Base-by-base conservation (phyloP, 1,140 invertebrate genomes). In the Macrotrachela quadricornifera region DNA sequence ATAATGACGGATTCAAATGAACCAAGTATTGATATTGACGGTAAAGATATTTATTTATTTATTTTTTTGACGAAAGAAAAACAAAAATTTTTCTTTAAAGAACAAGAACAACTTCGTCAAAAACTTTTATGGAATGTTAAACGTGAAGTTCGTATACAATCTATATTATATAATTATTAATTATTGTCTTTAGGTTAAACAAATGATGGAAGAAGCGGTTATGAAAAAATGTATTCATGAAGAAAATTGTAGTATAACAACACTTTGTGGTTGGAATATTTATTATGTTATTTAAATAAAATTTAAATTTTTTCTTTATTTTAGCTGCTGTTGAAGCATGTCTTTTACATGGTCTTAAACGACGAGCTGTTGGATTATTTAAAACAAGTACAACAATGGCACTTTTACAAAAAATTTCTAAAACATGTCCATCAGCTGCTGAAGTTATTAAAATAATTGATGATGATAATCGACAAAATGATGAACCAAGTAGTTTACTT, bases 121-220 rank as follows among this genome's bases (percentile, higher is more conserved):
- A 77, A 78, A 58, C 74, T 85, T 39, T 79, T 85, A 46, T 75
- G 77, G 45, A 74, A 75, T 58, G 81, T 85, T 14, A 85, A 84
- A 67, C 83, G 83, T 66, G 82, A 84, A 71, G 77, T 30, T 30
- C 3, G 21, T 30, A 4, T 30, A n/a, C n/a, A n/a, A n/a, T n/a
- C n/a, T n/a, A n/a, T n/a, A n/a, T n/a, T n/a, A n/a, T n/a, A n/a
- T n/a, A n/a, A n/a, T n/a, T n/a, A 30, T 30, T 30, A 2, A 30
- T 30, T 30, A 4, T 2, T 30, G 8, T 30, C 21, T 30, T 30
- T 30, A 30, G 21, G 21, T 78, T 38, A 86, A 86, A 61, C 80
- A 83, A 67, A 79, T 90, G 43, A 90, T 88, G 84, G 85, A 90
- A 73, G 85, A 88, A 71, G 82, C 84, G 40, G 85, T 88, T 1